Evolutionary conservation across 2,888 invertebrate species (phyloP).

Genomic region (Macrostomum cliftonense): DNA sequence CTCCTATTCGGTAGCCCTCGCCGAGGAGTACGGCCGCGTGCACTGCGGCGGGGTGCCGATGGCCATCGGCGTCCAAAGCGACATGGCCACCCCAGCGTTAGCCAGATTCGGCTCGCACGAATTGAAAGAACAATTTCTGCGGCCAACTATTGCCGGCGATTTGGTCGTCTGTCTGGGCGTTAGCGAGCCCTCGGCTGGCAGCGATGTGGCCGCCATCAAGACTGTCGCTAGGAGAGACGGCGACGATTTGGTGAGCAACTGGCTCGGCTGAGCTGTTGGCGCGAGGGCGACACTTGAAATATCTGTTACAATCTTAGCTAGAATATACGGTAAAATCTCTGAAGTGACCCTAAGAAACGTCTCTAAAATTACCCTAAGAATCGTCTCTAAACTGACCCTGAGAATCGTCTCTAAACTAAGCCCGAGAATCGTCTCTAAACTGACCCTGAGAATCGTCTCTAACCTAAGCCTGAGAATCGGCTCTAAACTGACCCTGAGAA

Average conservation of each 20-base stretch:
- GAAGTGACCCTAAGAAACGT: too few species aligned
- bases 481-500: too few species aligned
- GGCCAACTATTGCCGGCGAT: constrained; percentile 41
- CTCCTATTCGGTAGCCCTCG: constrained; percentile 41
- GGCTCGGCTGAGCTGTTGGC: too few species aligned
- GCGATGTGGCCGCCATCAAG: constrained; percentile 41
- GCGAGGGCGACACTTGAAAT: too few species aligned
- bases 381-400: too few species aligned
- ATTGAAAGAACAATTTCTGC: constrained; percentile 39
- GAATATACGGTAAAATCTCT: too few species aligned
- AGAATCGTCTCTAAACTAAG: too few species aligned
- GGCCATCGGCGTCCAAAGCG: constrained; percentile 43
- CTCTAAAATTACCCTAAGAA: too few species aligned
- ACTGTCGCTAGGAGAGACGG: constrained; percentile 39
- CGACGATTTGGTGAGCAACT: constrained; percentile 17
- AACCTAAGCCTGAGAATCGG: too few species aligned
- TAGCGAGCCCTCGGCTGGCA: constrained; percentile 41
- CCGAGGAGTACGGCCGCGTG: constrained; percentile 42
- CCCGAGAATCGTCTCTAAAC: too few species aligned
- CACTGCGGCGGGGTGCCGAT: constrained; percentile 42
- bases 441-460: too few species aligned
- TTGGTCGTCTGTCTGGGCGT: constrained; percentile 42
- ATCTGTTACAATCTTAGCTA: too few species aligned
- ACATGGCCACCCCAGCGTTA: constrained; percentile 44
- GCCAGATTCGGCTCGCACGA: constrained; percentile 40